A percentile compares a stretch with the other conserved stretches of the same genome.
These are phyloP conservation scores for Macaca nemestrina DNA, from an alignment of 2,113 vertebrate genomes.

Conservation along the genomic window DNA sequence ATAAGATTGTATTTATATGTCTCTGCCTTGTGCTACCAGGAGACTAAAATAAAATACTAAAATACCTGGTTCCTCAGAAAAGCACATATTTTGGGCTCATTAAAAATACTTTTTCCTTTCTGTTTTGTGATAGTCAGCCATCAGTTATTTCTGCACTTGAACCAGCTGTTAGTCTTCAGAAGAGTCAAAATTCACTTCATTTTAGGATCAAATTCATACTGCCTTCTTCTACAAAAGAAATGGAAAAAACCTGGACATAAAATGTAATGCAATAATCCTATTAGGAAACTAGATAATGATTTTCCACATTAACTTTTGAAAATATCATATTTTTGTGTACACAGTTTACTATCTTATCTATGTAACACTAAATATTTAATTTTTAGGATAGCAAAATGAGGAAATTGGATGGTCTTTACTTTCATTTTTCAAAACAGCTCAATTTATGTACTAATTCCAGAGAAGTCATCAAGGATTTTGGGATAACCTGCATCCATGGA, in stretches of 20 bases:
- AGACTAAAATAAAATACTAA: neutral
- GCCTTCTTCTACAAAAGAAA: constrained; percentile 85
- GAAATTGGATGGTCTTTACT: constrained; percentile 59
- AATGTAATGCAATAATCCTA: neutral
- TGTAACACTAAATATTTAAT: no score
- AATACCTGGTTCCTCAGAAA: neutral
- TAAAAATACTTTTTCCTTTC: neutral
- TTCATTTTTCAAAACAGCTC: constrained; percentile 77
- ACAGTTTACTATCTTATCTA: neutral
- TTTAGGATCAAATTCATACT: constrained; percentile 87
- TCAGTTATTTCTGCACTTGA: constrained; percentile 85
- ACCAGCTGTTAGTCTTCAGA: constrained; percentile 85
- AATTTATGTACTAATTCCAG: constrained; percentile 47
- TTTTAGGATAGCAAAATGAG: neutral
- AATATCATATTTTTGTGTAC: neutral
- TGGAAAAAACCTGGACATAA: constrained; percentile 85
- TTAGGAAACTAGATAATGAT: neutral
- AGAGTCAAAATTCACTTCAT: constrained; percentile 83
- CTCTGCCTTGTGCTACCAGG: neutral
- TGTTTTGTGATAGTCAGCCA: neutral
- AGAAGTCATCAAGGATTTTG: constrained; percentile 76
- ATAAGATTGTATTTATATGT: neutral
- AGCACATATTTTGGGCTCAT: neutral
- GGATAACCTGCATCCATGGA: constrained; percentile 80
- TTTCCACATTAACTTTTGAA: neutral